phyloP scores from a whole-genome alignment of 2,888 invertebrate genomes.

The Nasonovia ribisnigri region DNA sequence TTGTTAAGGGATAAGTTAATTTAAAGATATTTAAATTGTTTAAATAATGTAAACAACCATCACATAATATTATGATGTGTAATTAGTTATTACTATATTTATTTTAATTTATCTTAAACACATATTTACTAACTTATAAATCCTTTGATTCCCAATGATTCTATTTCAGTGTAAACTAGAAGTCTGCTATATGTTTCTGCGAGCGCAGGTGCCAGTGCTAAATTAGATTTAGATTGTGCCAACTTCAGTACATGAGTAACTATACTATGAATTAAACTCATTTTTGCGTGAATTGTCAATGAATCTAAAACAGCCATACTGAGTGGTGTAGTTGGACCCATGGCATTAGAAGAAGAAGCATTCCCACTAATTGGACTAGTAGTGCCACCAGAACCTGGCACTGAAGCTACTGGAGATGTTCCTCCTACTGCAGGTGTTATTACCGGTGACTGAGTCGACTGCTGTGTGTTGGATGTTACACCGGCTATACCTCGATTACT shows the following conservation, averaged over 20 bases:
- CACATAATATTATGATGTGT: background rate
- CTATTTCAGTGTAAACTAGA: conserved; percentile 95
- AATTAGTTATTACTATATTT: background rate
- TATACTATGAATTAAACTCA: conserved; percentile 88
- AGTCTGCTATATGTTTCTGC: conserved; percentile 95
- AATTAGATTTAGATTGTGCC: conserved; percentile 86
- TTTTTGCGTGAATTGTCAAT: conserved; percentile 91
- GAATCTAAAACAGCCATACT: conserved; percentile 95
- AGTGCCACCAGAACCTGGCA: conserved; percentile 70
- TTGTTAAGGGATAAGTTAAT: too few species aligned
- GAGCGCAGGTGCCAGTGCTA: conserved; percentile 89
- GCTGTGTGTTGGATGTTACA: conserved; percentile 72
- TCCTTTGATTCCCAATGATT: conserved; percentile 95
- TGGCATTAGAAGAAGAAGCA: conserved; percentile 40
- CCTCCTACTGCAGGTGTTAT: conserved; percentile 71
- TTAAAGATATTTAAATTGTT: background rate
- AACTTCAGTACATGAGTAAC: conserved; percentile 91
- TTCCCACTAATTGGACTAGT: conserved; percentile 60
- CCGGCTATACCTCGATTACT: conserved; percentile 58
- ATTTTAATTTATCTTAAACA: conserved; percentile 24
- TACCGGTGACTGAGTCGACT: conserved; percentile 71
- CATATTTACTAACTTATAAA: conserved; percentile 82
- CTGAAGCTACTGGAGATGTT: conserved; percentile 72
- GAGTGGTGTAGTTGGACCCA: conserved; percentile 84
- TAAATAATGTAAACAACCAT: background rate